Percentiles rank a stretch among this genome's conserved stretches.
Conservation (phyloP, 1,140 invertebrate genomes). For the Neelides sp. region DNA sequence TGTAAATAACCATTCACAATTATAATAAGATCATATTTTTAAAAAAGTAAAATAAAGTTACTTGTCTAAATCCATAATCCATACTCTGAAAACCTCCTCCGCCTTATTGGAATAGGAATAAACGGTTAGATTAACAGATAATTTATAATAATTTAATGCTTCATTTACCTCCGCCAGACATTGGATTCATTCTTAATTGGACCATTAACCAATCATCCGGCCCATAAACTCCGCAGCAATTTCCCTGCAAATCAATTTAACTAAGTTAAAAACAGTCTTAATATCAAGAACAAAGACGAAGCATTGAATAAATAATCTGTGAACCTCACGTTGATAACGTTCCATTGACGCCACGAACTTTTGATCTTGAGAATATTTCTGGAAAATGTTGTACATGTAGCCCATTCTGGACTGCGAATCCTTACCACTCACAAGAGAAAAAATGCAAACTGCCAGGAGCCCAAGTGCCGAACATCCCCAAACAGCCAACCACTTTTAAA, state of each 20-base stretch:
- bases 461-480: not conserved
- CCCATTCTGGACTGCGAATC: constrained; percentile 21
- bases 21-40: too few relatives aligned
- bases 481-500: constrained; percentile 13
- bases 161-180: constrained; percentile 5
- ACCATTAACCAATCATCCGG: constrained; percentile 28
- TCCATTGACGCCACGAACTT: constrained; percentile 18
- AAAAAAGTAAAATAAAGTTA: too few relatives aligned
- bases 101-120: too few relatives aligned
- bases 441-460: constrained; percentile 10
- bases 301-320: not conserved
- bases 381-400: constrained; percentile 10
- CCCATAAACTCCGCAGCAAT: constrained; percentile 27
- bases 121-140: too few relatives aligned
- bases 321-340: constrained; percentile 21
- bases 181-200: constrained; percentile 8
- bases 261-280: not conserved
- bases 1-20: too few relatives aligned
- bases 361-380: constrained; percentile 10
- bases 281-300: not conserved
- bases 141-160: too few relatives aligned
- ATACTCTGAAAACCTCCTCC: constrained; percentile 14
- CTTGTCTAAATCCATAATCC: constrained; percentile 15
- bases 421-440: constrained; percentile 5
- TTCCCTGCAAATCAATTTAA: constrained; percentile 17